A percentile compares a stretch with the other conserved stretches of the same genome.
Evolutionary conservation across 2,797 vertebrate species (phyloP).

Genomic region (Margarornis squamiger): DNA sequence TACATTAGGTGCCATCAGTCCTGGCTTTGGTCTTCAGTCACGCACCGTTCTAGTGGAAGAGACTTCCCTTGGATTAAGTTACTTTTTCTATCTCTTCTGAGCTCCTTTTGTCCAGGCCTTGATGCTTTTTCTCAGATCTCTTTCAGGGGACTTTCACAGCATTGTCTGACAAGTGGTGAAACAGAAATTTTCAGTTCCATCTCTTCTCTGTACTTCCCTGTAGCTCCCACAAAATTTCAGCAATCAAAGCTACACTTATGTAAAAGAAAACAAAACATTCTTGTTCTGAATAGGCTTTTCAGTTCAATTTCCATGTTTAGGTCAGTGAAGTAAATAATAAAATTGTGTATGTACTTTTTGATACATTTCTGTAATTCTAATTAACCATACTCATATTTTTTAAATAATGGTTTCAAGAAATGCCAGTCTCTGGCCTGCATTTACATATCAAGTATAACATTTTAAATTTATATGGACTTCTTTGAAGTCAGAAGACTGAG

Average conservation of each 20-base stretch:
- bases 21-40: not conserved
- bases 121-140: not conserved
- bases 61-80: not conserved
- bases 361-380: not conserved
- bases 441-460: not conserved
- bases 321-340: not conserved
- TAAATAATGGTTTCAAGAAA: not conserved
- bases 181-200: not conserved
- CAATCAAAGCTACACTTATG: not conserved
- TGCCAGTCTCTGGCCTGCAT: not conserved
- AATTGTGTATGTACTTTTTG: not conserved
- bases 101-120: not conserved
- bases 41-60: not conserved
- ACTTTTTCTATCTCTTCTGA: not conserved
- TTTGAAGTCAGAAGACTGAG: not conserved
- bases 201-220: not conserved
- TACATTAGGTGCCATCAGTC: not conserved
- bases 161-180: not conserved
- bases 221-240: not conserved
- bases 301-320: not conserved
- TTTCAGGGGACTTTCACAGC: not conserved
- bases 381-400: not conserved
- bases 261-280: not conserved
- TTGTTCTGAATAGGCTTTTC: not conserved
- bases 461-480: not conserved